These are phyloP conservation scores for Physeter macrocephalus DNA, from an alignment of 2,113 vertebrate species.

Conservation along the genomic window DNA sequence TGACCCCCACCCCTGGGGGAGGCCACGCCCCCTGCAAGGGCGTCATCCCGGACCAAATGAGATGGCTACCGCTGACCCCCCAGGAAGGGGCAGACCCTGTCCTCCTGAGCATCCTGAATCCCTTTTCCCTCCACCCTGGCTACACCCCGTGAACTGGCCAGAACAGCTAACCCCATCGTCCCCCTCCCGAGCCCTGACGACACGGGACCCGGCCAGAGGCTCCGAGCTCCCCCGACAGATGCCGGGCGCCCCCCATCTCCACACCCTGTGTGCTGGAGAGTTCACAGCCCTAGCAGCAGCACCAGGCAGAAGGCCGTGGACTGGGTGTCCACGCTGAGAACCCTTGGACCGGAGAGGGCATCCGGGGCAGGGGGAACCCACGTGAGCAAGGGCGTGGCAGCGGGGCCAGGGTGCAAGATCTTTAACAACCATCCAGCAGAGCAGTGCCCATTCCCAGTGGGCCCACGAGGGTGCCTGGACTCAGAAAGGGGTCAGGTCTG, in stretches of 20 bases:
- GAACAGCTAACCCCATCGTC: too few species aligned
- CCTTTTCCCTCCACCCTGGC: neutral
- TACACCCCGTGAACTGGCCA: neutral
- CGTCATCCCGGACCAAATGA: neutral
- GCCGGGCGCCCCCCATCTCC: neutral
- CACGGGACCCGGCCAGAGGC: neutral
- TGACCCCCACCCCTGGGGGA: neutral
- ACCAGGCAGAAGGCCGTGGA: neutral
- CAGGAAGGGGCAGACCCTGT: neutral
- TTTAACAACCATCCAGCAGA: neutral
- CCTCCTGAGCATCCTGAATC: neutral
- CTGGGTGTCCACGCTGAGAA: neutral
- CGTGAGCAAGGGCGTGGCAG: neutral
- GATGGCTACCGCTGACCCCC: neutral
- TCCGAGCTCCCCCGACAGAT: neutral
- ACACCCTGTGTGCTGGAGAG: neutral
- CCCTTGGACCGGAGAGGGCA: neutral
- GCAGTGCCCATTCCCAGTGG: neutral
- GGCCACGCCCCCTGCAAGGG: neutral
- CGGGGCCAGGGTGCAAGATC: neutral
- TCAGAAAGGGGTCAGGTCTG: neutral
- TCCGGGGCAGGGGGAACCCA: neutral
- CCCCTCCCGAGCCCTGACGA: neutral
- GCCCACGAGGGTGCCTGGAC: too few species aligned
- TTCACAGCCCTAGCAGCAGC: too few species aligned